phyloP scores from a whole-genome alignment of 2,113 vertebrate species.

The Microcebus murinus region DNA sequence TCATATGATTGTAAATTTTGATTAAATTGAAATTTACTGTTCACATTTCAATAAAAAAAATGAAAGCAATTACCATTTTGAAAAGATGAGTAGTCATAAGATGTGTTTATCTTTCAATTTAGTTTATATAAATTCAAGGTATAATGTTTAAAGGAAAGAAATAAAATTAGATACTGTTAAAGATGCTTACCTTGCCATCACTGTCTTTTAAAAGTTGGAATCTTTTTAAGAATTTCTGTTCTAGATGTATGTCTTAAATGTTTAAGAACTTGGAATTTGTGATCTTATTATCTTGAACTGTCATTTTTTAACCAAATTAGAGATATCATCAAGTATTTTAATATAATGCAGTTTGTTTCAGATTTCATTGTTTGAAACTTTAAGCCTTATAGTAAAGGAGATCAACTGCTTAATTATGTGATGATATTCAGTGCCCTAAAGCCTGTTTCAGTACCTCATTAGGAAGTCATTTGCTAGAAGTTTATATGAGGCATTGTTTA shows the following conservation, averaged over 20 bases:
- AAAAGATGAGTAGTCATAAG: neutral
- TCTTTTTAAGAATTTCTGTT: neutral
- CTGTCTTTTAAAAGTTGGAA: neutral
- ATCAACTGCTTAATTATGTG: constrained; percentile 17
- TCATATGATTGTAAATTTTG: constrained; percentile 23
- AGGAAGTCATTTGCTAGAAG: constrained; percentile 52
- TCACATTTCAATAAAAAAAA: neutral
- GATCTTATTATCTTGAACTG: neutral
- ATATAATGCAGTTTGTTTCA: neutral
- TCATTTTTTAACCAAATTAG: neutral
- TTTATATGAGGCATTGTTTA: neutral
- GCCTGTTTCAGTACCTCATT: constrained; percentile 47
- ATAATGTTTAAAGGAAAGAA: neutral
- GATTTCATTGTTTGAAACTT: neutral
- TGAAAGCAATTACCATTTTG: neutral
- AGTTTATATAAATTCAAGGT: neutral
- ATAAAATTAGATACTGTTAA: neutral
- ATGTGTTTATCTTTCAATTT: neutral
- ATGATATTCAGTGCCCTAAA: constrained; percentile 55
- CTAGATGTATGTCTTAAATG: neutral
- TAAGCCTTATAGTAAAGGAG: constrained; percentile 50
- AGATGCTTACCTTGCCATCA: neutral
- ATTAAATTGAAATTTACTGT: neutral
- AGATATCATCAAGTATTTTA: neutral
- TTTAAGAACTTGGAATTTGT: neutral